Base-by-base conservation (phyloP, 2,113 vertebrate genomes). In the Cyprinodon brontotheroides region DNA sequence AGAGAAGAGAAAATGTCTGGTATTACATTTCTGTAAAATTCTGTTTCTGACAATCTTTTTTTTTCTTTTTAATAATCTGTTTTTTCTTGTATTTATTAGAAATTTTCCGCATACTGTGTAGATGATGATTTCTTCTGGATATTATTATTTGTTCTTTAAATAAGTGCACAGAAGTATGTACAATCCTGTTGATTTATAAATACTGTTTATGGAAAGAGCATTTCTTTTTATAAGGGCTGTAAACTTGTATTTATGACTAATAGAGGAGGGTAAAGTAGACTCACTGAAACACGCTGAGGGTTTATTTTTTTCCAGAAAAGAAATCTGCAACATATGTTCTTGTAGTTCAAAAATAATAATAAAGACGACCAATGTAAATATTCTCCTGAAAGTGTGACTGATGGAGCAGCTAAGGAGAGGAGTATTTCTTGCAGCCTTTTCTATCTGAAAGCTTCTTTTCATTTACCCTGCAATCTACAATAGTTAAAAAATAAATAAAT, bases 151-250 rank as follows among this genome's bases (percentile, higher is more conserved):
- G 65, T 72, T 41, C 7, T 70, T 89, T 76, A 12, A 53, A 66
- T 61, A 68, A 10, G 61, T 83, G 71, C 29, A 67, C 3, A 80
- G 22, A 17, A 38, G 47, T 62, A 65, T 39, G 65, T 62, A 77
- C 69, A 83, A 81, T 67, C 11, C 37, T 60, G 80, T 40, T 14
- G 4, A 67, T 79, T 79, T 41, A 57, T 68, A 57, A 77, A 79
- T 61, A 71, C 63, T 78, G 67, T 91, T 70, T 59, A 79, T 78
- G 77, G 79, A 65, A 60, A 70, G 62, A 29, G 22, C n/a, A 66
- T 89, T 85, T 75, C 65, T 86, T 74, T 84, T 88, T 39, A 72
- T 76, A 92, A 89, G 88, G 90, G 91, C 91, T 93, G 86, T 84
- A 36, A 68, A 63, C 72, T 62, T 68, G 17, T 64, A 74, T 68